Evolutionary conservation across 2,113 vertebrate species (phyloP), one percentile per base, ranked within the genome.

Genomic region (Coturnix japonica): DNA sequence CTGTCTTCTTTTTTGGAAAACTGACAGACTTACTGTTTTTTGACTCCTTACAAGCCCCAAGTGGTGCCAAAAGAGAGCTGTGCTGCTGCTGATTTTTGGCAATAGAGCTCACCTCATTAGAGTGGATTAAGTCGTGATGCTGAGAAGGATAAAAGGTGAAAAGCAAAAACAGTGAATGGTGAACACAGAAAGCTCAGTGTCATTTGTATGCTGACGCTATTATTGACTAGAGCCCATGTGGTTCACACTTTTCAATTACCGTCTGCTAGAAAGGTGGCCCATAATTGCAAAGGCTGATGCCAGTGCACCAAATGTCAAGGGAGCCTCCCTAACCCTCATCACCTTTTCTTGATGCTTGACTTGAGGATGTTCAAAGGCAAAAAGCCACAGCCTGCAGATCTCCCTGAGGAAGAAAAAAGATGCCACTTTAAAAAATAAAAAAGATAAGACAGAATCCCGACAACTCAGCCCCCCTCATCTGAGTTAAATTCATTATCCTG

Each of bases 361-460:
- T 98, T 98, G 92, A 91, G 95, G 92, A 97, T 98, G 98, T 98
- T 98, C 98, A 98, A 98, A 98, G 98, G 97, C 98, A 97, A 97
- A 97, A 94, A 97, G 96, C 93, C 95, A 91, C 96, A 91, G 95
- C 87, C 96, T 82, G 73, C 71, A 82, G 92, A 94, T 93, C 92
- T 96, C 96, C 97, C 97, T 6, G 49, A 94, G 94, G 97, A 93
- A 80, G 87, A 94, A 85, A 94, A 94, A 91, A 22, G 33, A 96
- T 84, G 96, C 89, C 88, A 92, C 93, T 95, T 33, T 93, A 84
- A 91, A 82, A 64, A 81, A 37, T 23, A 30, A 69, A 31, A 54
- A 49, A 79, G 39, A 87, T 37, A 85, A 95, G 75, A 49, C 37
- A 75, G 87, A 90, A 13, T 30, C 63, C 47, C 33, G 75, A 67